Evolutionary conservation across 2,113 vertebrate genomes (phyloP).

Genomic region (Suncus etruscus): DNA sequence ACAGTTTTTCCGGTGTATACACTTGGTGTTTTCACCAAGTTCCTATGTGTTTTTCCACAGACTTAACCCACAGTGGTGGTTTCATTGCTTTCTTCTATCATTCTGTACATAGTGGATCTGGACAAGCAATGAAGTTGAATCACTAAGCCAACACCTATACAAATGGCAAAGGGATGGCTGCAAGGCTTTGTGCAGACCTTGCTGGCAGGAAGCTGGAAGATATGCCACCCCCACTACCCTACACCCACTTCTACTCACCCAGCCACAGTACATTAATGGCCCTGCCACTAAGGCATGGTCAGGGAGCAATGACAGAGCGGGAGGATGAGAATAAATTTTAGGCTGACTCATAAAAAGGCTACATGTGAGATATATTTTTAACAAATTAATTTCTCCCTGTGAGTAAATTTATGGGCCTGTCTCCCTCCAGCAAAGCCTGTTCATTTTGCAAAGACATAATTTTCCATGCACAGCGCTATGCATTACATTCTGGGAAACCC

Average conservation of each 20-base stretch:
- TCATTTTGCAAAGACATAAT: slow-evolving; percentile 51
- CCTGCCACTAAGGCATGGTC: not conserved
- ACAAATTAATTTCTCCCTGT: slow-evolving; percentile 58
- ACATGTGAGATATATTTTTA: slow-evolving; percentile 50
- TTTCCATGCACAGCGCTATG: not conserved
- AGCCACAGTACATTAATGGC: not conserved
- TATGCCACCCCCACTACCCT: not conserved
- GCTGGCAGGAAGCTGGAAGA: not conserved
- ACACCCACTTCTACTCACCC: not conserved
- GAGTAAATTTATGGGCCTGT: slow-evolving; percentile 43
- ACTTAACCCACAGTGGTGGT: slow-evolving; percentile 11
- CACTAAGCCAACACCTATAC: not conserved
- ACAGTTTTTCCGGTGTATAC: not conserved
- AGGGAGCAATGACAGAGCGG: not conserved
- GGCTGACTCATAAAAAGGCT: slow-evolving; percentile 31
- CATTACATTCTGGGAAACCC: not conserved
- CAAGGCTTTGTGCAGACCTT: not conserved
- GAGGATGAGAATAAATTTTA: slow-evolving; percentile 37
- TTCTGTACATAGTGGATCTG: not conserved
- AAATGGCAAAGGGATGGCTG: not conserved
- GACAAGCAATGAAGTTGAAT: too few relatives aligned
- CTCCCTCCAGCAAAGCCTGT: not conserved
- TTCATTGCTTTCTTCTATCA: not conserved
- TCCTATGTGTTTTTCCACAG: too few relatives aligned
- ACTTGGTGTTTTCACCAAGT: too few relatives aligned